These are phyloP conservation scores for Parasteatoda tepidariorum DNA, from an alignment of 1,140 invertebrate species.

Conservation along the genomic window DNA sequence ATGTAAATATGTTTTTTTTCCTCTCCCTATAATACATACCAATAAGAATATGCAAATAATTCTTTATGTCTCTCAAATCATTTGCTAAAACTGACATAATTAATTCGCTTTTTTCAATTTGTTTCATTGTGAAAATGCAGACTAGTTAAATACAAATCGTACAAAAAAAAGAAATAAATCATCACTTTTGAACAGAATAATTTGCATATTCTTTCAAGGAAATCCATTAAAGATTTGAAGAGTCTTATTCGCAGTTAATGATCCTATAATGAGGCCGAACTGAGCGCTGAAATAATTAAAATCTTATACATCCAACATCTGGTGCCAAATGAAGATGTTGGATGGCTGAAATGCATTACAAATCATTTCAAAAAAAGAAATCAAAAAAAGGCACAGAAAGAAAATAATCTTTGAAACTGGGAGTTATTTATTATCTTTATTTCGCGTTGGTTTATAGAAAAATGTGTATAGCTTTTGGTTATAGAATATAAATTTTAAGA, in stretches of 20 bases:
- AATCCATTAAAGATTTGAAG: slow-evolving; percentile 23
- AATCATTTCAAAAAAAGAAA: too few relatives aligned
- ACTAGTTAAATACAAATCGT: background rate
- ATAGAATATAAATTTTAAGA: too few relatives aligned
- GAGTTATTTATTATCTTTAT: too few relatives aligned
- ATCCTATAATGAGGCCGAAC: slow-evolving; percentile 10
- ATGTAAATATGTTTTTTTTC: background rate
- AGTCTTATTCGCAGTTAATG: slow-evolving; percentile 35
- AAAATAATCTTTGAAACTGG: too few relatives aligned
- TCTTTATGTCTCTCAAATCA: background rate
- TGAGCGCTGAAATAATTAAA: slow-evolving; percentile 31
- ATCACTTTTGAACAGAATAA: background rate
- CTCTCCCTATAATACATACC: background rate
- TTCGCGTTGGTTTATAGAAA: too few relatives aligned
- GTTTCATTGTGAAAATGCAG: background rate
- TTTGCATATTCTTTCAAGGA: slow-evolving; percentile 21
- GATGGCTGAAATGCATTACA: too few relatives aligned
- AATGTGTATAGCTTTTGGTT: too few relatives aligned
- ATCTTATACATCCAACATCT: slow-evolving; percentile 10
- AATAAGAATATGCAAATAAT: slow-evolving; percentile 19
- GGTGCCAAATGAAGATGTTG: slow-evolving; percentile 13
- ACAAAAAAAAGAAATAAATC: slow-evolving; percentile 10
- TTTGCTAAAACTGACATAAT: slow-evolving; percentile 8
- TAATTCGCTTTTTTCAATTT: slow-evolving; percentile 15
- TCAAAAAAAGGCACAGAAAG: too few relatives aligned